A percentile compares a stretch with the other conserved stretches of the same genome.
These are phyloP conservation scores for Acanthopleura granulata DNA, from an alignment of 2,888 invertebrate species.

Conservation along the genomic window DNA sequence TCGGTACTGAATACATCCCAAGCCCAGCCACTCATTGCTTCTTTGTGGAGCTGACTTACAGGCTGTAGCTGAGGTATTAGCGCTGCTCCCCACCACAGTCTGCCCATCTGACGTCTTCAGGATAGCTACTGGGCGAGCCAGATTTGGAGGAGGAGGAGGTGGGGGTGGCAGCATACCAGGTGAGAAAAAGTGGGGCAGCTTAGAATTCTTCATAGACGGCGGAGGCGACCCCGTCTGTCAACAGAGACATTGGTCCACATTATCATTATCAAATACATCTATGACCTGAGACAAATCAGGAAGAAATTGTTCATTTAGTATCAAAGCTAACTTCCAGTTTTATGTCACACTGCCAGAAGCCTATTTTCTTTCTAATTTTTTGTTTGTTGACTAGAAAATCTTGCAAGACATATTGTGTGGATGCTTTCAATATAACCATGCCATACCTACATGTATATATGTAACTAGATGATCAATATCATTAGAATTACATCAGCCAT, in stretches of 20 bases:
- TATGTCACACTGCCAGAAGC: too few species aligned
- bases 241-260: not conserved
- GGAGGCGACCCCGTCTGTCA: constrained; percentile 61
- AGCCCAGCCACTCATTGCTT: too few species aligned
- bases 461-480: too few species aligned
- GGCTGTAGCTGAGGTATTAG: constrained; percentile 14
- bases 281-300: not conserved
- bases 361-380: too few species aligned
- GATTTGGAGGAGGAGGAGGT: constrained; percentile 85
- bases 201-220: constrained; percentile 70
- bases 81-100: constrained; percentile 43
- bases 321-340: too few species aligned
- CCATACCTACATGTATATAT: too few species aligned
- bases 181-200: constrained; percentile 82
- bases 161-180: constrained; percentile 84
- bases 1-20: too few species aligned
- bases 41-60: not conserved
- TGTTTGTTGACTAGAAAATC: too few species aligned
- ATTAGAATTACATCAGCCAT: too few species aligned
- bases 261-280: not conserved
- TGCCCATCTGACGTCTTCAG: constrained; percentile 79
- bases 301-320: too few species aligned
- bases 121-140: constrained; percentile 96
- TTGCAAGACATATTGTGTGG: too few species aligned
- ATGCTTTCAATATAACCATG: too few species aligned